Conservation (phyloP, 1,140 invertebrate genomes). For the Drosophila leontia region DNA sequence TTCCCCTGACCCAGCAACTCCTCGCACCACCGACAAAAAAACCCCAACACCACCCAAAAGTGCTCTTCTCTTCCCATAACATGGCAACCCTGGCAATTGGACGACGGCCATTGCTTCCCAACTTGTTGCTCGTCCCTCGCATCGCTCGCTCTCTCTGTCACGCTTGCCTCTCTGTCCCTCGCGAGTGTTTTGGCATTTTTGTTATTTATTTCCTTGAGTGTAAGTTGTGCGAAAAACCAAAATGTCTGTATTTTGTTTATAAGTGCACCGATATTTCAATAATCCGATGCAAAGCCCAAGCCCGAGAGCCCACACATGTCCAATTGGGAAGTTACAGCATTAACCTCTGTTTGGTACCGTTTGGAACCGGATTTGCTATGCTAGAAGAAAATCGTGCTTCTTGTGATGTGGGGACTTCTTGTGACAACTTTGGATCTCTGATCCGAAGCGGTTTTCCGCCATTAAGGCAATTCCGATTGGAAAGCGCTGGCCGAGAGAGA, state of each 20-base stretch:
- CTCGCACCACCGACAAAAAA: constrained; percentile 17
- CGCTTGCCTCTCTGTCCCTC: constrained; percentile 33
- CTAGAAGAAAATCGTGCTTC: constrained; percentile 46
- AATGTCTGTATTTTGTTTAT: constrained; percentile 17
- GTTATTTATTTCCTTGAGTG: constrained; percentile 53
- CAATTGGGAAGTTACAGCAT: constrained; percentile 16
- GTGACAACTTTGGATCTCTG: constrained; percentile 56
- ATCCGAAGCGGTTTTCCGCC: constrained; percentile 59
- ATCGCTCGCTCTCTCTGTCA: constrained; percentile 36
- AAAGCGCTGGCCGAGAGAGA: constrained; percentile 12
- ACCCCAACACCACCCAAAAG: constrained; percentile 44
- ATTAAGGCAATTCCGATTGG: constrained; percentile 45
- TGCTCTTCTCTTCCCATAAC: constrained; percentile 41
- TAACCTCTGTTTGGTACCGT: constrained; percentile 58
- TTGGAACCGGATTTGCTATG: constrained; percentile 72
- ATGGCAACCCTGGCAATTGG: constrained; percentile 68
- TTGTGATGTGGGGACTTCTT: constrained; percentile 50
- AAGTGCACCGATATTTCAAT: neutral
- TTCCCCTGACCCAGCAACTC: neutral
- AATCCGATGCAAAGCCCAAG: constrained; percentile 2
- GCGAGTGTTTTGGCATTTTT: constrained; percentile 49
- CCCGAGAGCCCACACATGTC: constrained; percentile 8
- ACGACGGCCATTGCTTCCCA: constrained; percentile 76
- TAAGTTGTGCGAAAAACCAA: constrained; percentile 41
- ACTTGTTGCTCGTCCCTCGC: constrained; percentile 73